These are phyloP conservation scores for Cryptocephalus moraei DNA, from an alignment of 2,888 invertebrate species.

Conservation along the genomic window DNA sequence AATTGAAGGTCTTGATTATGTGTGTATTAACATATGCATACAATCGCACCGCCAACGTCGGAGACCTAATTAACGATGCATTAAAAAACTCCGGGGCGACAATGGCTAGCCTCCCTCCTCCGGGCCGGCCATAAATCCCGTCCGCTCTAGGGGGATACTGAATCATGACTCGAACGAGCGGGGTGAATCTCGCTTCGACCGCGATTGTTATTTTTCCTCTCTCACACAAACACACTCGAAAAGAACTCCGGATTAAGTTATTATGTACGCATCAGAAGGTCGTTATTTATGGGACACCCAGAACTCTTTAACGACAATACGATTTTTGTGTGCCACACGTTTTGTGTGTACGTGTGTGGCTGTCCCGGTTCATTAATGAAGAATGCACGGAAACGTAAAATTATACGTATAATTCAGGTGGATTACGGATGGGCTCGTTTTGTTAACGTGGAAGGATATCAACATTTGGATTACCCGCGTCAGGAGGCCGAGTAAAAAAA, in stretches of 20 bases:
- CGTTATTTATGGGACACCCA: slow-evolving; percentile 18
- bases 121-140: slow-evolving; percentile 19
- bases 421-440: no score
- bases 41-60: no score
- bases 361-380: no score
- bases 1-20: no score
- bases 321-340: slow-evolving; percentile 4
- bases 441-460: no score
- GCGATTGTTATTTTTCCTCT: slow-evolving; percentile 24
- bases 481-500: no score
- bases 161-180: slow-evolving; percentile 22
- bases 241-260: slow-evolving; percentile 25
- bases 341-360: no score
- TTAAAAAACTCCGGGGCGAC: not conserved
- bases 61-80: slow-evolving; percentile 3
- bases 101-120: slow-evolving; percentile 1
- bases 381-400: no score
- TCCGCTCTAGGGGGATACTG: slow-evolving; percentile 21
- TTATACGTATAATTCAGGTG: no score
- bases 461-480: no score
- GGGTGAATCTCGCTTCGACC: slow-evolving; percentile 16
- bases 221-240: slow-evolving; percentile 4
- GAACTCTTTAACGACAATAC: slow-evolving; percentile 13
- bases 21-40: no score
- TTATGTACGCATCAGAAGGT: slow-evolving; percentile 19